These are phyloP conservation scores for Schrankia costaestrigalis DNA, from an alignment of 2,888 invertebrate genomes.

Conservation along the genomic window DNA sequence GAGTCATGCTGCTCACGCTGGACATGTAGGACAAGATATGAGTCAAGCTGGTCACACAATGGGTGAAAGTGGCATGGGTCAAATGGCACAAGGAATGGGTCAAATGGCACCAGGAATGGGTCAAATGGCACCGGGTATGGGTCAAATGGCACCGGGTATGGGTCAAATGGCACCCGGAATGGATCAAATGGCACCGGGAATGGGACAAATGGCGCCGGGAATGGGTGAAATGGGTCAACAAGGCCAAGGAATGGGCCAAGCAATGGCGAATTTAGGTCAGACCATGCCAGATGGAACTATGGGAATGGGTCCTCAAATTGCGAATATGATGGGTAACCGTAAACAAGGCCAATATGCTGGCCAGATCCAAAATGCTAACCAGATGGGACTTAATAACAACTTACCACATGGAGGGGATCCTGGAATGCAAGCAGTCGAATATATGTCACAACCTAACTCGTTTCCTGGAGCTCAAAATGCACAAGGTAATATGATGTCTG, in stretches of 20 bases:
- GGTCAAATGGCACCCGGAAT: constrained; percentile 3
- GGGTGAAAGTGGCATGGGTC: constrained; percentile 15
- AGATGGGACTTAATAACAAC: constrained; percentile 15
- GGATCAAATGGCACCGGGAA: background rate
- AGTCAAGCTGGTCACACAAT: too few relatives aligned
- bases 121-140: constrained; percentile 4
- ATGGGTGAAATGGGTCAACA: background rate
- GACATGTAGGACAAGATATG: constrained; percentile 2
- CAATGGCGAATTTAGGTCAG: constrained; percentile 7
- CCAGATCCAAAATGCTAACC: constrained; percentile 13
- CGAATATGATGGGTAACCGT: constrained; percentile 50
- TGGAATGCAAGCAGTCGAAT: constrained; percentile 27
- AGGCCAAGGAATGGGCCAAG: constrained; percentile 1
- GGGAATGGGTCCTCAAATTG: constrained; percentile 60
- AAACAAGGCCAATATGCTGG: constrained; percentile 19
- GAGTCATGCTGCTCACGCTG: too few relatives aligned
- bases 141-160: constrained; percentile 13
- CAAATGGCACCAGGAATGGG: constrained; percentile 3
- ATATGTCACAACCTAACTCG: constrained; percentile 33
- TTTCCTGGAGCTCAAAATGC: constrained; percentile 18
- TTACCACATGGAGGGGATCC: constrained; percentile 18
- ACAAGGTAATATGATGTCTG: constrained; percentile 21
- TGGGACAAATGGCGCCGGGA: background rate
- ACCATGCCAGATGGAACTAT: constrained; percentile 12
- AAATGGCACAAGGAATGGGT: constrained; percentile 12